A percentile compares a stretch with the other conserved stretches of the same genome.
These are phyloP conservation scores for Eptatretus burgeri DNA, from an alignment of 2,113 vertebrate genomes.

Conservation along the genomic window DNA sequence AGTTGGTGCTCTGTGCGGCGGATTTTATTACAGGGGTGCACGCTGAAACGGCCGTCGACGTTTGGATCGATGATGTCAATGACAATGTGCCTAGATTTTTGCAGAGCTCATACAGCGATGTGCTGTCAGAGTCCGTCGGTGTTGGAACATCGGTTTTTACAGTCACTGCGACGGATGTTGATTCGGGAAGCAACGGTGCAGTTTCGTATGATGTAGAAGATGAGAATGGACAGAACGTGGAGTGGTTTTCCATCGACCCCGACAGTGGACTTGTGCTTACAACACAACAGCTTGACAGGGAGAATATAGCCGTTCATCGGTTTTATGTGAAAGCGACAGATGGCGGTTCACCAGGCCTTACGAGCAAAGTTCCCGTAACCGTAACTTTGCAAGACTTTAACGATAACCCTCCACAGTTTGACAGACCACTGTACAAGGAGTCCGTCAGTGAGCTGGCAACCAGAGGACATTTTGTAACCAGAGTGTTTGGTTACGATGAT, in stretches of 20 bases:
- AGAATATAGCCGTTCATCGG: slow-evolving; percentile 35
- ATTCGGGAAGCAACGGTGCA: slow-evolving; percentile 50
- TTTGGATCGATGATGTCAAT: slow-evolving; percentile 52
- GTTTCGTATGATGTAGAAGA: slow-evolving; percentile 73
- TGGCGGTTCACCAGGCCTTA: slow-evolving; percentile 55
- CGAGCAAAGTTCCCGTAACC: slow-evolving; percentile 44
- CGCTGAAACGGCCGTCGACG: slow-evolving; percentile 60
- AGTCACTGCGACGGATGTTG: slow-evolving; percentile 44
- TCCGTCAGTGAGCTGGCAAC: slow-evolving; percentile 70
- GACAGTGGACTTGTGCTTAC: slow-evolving; percentile 73
- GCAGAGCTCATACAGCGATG: slow-evolving; percentile 33
- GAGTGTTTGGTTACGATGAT: slow-evolving; percentile 65
- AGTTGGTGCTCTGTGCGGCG: slow-evolving; percentile 50
- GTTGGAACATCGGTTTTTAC: slow-evolving; percentile 78
- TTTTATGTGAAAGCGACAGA: slow-evolving; percentile 59
- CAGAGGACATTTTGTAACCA: slow-evolving; percentile 68
- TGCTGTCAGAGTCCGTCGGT: slow-evolving; percentile 56
- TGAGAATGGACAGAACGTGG: slow-evolving; percentile 48
- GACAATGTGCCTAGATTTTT: slow-evolving; percentile 64
- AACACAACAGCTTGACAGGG: slow-evolving; percentile 60
- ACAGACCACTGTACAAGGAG: slow-evolving; percentile 72
- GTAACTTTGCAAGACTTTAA: slow-evolving; percentile 59
- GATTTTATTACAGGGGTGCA: slow-evolving; percentile 61
- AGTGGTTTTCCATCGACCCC: slow-evolving; percentile 86
- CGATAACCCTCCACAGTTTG: slow-evolving; percentile 71